A percentile compares a stretch with the other conserved stretches of the same genome.
Evolutionary conservation across 2,113 vertebrate genomes (phyloP).

Genomic region (Upupa epops): DNA sequence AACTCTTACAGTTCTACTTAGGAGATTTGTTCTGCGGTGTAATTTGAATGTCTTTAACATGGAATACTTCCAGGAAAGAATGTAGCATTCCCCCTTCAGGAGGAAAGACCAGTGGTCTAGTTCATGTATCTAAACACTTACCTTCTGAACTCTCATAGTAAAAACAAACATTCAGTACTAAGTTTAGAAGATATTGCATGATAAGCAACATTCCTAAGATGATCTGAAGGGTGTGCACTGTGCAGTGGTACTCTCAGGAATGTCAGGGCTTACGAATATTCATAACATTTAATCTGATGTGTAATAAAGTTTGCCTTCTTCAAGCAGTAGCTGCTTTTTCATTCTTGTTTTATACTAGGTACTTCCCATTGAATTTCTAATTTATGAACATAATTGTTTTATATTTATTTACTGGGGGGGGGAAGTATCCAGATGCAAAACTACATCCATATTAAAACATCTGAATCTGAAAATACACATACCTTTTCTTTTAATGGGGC

Average conservation of each 20-base stretch:
- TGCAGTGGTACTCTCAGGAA: not conserved
- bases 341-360: not conserved
- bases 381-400: not conserved
- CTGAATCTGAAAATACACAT: not conserved
- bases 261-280: not conserved
- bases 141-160: constrained; percentile 39
- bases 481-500: constrained; percentile 97
- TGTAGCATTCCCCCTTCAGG: not conserved
- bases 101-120: not conserved
- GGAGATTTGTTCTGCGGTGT: not conserved
- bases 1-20: not conserved
- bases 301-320: not conserved
- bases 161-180: constrained; percentile 46
- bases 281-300: not conserved
- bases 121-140: constrained; percentile 14
- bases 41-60: not conserved
- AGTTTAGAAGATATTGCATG: constrained; percentile 36
- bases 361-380: not conserved
- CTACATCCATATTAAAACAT: not conserved
- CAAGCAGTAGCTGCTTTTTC: not conserved
- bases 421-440: not conserved
- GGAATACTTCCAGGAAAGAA: not conserved
- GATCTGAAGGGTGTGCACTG: constrained; percentile 41
- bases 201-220: constrained; percentile 64
- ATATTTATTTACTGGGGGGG: too few relatives aligned